Percentiles rank a stretch among this genome's conserved stretches.
phyloP scores from a whole-genome alignment of 2,113 vertebrate species.

The Lonchura striata region DNA sequence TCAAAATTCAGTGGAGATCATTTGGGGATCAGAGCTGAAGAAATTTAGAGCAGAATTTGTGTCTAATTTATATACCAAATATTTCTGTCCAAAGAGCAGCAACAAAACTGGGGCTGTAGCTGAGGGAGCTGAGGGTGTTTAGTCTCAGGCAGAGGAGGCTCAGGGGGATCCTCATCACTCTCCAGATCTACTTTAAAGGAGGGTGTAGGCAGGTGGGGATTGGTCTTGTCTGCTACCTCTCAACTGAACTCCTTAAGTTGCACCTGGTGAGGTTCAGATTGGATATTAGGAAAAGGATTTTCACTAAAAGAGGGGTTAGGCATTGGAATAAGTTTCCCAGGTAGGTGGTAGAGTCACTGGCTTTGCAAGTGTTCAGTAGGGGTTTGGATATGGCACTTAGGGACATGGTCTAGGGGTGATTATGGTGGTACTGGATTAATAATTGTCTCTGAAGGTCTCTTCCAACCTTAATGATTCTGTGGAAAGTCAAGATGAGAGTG shows the following conservation, averaged over 20 bases:
- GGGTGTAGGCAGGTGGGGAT: not conserved
- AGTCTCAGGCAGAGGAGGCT: not conserved
- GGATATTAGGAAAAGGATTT: not conserved
- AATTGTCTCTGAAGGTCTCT: not conserved
- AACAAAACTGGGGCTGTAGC: not conserved
- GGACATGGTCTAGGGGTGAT: not conserved
- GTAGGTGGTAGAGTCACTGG: not conserved
- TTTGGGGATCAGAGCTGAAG: not conserved
- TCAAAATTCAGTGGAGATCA: not conserved
- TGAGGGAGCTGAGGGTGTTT: not conserved
- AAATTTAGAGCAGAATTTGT: not conserved
- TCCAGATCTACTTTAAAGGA: not conserved
- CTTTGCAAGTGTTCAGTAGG: not conserved
- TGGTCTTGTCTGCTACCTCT: rapidly evolving
- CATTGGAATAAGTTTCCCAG: not conserved
- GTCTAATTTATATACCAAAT: not conserved
- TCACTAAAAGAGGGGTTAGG: not conserved
- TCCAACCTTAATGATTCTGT: not conserved
- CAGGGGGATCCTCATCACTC: not conserved
- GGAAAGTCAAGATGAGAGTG: not conserved
- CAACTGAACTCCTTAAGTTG: not conserved
- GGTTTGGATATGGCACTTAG: not conserved
- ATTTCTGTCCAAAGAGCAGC: not conserved
- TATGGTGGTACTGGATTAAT: not conserved
- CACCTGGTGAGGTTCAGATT: not conserved